Evolutionary conservation across 2,113 vertebrate species (phyloP).

Genomic region (Gallinago media): DNA sequence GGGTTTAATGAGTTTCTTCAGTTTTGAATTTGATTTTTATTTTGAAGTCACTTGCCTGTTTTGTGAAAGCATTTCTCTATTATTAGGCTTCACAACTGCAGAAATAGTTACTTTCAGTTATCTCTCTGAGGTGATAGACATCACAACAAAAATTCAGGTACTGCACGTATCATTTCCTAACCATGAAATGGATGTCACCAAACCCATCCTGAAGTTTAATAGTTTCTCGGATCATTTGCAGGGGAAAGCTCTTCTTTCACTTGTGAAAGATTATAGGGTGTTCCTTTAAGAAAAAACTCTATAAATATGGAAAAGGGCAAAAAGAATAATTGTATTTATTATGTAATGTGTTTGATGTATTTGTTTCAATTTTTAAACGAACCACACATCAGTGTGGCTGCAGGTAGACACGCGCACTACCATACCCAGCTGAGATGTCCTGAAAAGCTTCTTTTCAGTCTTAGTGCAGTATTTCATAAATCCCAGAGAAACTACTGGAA

Average conservation of each 20-base stretch:
- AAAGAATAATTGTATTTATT: not conserved
- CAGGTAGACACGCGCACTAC: not conserved
- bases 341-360: not conserved
- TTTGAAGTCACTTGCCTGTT: not conserved
- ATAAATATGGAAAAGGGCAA: not conserved
- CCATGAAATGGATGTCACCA: not conserved
- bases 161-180: not conserved
- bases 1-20: not conserved
- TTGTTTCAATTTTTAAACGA: not conserved
- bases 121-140: not conserved
- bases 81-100: not conserved
- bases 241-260: not conserved
- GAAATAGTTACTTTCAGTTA: not conserved
- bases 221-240: not conserved
- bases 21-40: not conserved
- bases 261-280: not conserved
- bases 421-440: not conserved
- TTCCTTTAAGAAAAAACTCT: not conserved
- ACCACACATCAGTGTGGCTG: not conserved
- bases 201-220: not conserved
- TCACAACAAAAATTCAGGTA: not conserved
- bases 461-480: not conserved
- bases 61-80: not conserved
- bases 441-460: not conserved
- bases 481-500: not conserved